Percentiles rank a stretch among this genome's conserved stretches.
Conservation (phyloP, 2,888 invertebrate genomes). For the Eremobia ochroleuca region DNA sequence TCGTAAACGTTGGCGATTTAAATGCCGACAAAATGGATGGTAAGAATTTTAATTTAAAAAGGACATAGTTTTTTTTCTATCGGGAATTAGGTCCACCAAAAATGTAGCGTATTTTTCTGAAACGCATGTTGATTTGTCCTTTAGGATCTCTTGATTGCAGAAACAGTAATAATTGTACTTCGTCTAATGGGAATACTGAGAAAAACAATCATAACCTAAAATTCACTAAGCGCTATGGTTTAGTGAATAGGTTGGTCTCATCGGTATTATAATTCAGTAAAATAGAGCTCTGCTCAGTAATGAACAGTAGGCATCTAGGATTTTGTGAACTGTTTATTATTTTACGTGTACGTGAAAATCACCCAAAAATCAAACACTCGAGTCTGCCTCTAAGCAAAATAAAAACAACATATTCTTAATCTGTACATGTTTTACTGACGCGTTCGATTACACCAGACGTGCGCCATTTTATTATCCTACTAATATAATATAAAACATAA, state of each 20-base stretch:
- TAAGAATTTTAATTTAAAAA: slow-evolving; percentile 37
- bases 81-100: neutral
- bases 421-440: too few relatives aligned
- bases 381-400: too few relatives aligned
- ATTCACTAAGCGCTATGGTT: neutral
- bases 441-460: too few relatives aligned
- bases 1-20: slow-evolving; percentile 69
- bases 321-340: too few relatives aligned
- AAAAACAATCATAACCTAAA: neutral
- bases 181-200: neutral
- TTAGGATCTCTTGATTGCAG: neutral
- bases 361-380: neutral
- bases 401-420: too few relatives aligned
- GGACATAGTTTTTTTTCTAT: neutral
- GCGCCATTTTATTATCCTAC: too few relatives aligned
- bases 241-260: neutral
- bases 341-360: too few relatives aligned
- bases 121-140: neutral
- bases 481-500: too few relatives aligned
- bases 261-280: neutral
- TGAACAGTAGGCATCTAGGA: too few relatives aligned
- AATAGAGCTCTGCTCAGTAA: neutral
- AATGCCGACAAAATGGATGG: slow-evolving; percentile 71
- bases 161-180: neutral
- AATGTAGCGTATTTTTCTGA: neutral